Percentiles rank a stretch among this genome's conserved stretches.
Evolutionary conservation across 2,888 invertebrate species (phyloP).

Genomic region (Pegoplata infirma): DNA sequence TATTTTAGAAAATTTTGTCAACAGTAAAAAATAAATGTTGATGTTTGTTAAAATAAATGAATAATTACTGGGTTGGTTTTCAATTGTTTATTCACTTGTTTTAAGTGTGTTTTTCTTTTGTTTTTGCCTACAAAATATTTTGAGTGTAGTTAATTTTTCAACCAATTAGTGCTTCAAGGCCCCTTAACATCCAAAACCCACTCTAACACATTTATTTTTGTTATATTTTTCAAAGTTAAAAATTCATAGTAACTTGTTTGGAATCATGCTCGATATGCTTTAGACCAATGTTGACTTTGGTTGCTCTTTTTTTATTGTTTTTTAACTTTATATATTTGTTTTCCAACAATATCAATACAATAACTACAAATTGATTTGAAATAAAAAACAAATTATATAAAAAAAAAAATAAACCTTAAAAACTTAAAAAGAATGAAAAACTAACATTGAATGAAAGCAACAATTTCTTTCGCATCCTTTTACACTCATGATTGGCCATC

Average conservation of each 20-base stretch:
- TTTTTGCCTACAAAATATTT: too few species aligned
- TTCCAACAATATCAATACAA: conserved; percentile 45
- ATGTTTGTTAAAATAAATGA: too few species aligned
- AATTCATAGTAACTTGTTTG: conserved; percentile 35
- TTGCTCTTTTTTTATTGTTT: conserved; percentile 2
- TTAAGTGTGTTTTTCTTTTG: too few species aligned
- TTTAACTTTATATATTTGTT: conserved; percentile 4
- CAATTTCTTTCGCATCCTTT: conserved; percentile 38
- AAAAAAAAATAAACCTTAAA: conserved; percentile 19
- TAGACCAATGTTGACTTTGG: conserved; percentile 45
- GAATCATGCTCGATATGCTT: conserved; percentile 43
- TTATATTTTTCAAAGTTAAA: conserved; percentile 28
- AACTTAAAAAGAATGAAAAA: conserved; percentile 23
- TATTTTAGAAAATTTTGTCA: too few species aligned
- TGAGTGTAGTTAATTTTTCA: too few species aligned
- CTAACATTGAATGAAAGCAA: conserved; percentile 51
- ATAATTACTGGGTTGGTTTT: too few species aligned
- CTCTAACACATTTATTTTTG: neutral
- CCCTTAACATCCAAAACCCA: neutral
- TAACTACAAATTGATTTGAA: conserved; percentile 45
- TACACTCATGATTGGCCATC: conserved; percentile 41
- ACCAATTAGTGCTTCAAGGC: too few species aligned
- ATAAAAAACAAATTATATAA: conserved; percentile 11
- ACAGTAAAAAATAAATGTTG: too few species aligned
- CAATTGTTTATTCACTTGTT: too few species aligned